Evolutionary conservation across 1,140 invertebrate genomes (phyloP), one percentile per base, ranked within the genome.

Genomic region (Aphidius ervi): DNA sequence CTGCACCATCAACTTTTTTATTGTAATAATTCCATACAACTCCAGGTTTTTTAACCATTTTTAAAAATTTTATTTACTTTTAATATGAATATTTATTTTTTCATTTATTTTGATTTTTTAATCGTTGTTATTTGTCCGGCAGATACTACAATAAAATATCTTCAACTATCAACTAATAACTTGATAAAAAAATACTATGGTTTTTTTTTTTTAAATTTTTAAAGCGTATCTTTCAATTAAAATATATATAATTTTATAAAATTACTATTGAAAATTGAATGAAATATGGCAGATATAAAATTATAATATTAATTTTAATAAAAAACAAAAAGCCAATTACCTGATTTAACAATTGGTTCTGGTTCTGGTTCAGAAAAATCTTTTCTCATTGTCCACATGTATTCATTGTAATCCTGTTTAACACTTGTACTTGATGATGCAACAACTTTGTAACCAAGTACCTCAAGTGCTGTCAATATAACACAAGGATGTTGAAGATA

Each of bases 351-450:
- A 58, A 74, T 70, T 58, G 69, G 59, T 64, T 75, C 74, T 40
- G 82, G 82, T 74, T 93, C 91, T 48, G 90, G 90, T 71, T 92
- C 91, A 56, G 86, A 81, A 77, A 92, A 92, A 67, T 92, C 90
- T 78, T 90, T 91, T 83, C 90, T 87, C 88, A 93, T 91, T 76
- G 91, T 93, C 91, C 91, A 93, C 89, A 92, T 92, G 68, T 92
- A 91, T 70, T 92, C 89, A 83, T 91, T 92, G 72, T 92, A 91
- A 73, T 92, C 89, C 78, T 91, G 89, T 76, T 92, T 91, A 41
- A 91, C 88, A 62, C 88, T 85, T 60, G 89, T 91, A 53, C 89
- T 91, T 63, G 90, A 91, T 40, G 90, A 92, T 62, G 91, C 89
- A 39, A 93, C 88, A 48, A 93, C 90, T 80, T 88, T 88, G 77